These are phyloP conservation scores for Crotalus helleri DNA, from an alignment of 2,113 vertebrate species.

Conservation along the genomic window DNA sequence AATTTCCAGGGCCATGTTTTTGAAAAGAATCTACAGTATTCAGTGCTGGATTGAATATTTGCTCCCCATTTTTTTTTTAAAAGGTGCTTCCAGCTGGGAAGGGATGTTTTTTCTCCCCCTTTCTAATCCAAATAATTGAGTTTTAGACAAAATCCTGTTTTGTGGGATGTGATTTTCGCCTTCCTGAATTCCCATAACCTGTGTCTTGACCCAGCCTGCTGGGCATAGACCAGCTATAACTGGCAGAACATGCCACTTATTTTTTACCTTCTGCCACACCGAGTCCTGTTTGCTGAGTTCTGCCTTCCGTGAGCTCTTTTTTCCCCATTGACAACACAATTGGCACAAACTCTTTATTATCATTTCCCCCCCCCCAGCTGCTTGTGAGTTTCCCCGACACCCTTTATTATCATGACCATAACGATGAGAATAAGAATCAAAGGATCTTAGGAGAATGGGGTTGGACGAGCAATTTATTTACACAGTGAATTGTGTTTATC, in stretches of 20 bases:
- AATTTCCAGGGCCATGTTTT: not conserved
- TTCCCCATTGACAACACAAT: conserved; percentile 44
- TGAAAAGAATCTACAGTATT: not conserved
- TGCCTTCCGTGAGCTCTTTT: conserved; percentile 46
- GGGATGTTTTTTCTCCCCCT: too few relatives aligned
- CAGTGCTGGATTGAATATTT: not conserved
- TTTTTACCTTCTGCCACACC: conserved; percentile 2
- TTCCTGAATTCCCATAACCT: not conserved
- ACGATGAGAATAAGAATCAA: conserved; percentile 49
- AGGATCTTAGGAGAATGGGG: conserved; percentile 47
- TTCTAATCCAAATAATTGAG: too few relatives aligned
- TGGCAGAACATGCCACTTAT: not conserved
- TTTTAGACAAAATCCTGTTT: too few relatives aligned
- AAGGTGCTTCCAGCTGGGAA: too few relatives aligned
- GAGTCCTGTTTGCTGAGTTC: conserved; percentile 49
- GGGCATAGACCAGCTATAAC: not conserved
- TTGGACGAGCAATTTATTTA: conserved; percentile 62
- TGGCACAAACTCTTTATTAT: conserved; percentile 54
- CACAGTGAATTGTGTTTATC: conserved; percentile 51
- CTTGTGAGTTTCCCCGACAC: conserved; percentile 62
- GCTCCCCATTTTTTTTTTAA: too few relatives aligned
- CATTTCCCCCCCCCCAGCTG: conserved; percentile 50
- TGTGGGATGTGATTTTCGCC: too few relatives aligned
- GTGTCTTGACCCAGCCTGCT: not conserved
- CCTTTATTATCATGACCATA: conserved; percentile 69